phyloP scores from a whole-genome alignment of 2,888 invertebrate species.

The Flexamia atlantica region DNA sequence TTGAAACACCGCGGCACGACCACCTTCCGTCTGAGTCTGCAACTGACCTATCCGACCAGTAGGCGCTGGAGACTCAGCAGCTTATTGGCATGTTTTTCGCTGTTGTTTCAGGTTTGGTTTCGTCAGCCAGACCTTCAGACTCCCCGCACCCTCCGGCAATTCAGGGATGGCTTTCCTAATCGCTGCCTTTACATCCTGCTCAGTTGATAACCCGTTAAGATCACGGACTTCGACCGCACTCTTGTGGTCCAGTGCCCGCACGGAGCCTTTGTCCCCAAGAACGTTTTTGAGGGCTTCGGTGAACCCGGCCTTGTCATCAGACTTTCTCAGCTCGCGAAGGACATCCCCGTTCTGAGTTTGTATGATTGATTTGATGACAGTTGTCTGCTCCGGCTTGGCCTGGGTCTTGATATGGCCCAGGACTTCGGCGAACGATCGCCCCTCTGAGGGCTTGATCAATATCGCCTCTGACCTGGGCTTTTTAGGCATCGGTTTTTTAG shows the following conservation, averaged over 20 bases:
- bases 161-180: neutral
- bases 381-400: conserved; percentile 10
- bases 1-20: neutral
- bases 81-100: neutral
- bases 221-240: neutral
- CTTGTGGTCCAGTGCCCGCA: neutral
- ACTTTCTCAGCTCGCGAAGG: conserved; percentile 6
- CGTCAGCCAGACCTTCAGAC: neutral
- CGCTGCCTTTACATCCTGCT: neutral
- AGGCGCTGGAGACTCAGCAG: neutral
- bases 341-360: conserved; percentile 29
- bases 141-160: neutral
- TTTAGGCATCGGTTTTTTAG: neutral
- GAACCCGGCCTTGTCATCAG: conserved; percentile 4
- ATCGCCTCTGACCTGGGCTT: conserved; percentile 4
- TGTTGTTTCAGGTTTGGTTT: neutral
- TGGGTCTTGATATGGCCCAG: neutral
- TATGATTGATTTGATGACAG: neutral
- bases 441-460: conserved; percentile 5
- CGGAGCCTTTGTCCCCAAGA: neutral
- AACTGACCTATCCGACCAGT: neutral
- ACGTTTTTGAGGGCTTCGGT: neutral
- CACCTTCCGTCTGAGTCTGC: neutral
- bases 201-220: neutral
- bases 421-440: neutral